phyloP scores from a whole-genome alignment of 1,140 invertebrate genomes.

The Anoplolepis gracilipes region DNA sequence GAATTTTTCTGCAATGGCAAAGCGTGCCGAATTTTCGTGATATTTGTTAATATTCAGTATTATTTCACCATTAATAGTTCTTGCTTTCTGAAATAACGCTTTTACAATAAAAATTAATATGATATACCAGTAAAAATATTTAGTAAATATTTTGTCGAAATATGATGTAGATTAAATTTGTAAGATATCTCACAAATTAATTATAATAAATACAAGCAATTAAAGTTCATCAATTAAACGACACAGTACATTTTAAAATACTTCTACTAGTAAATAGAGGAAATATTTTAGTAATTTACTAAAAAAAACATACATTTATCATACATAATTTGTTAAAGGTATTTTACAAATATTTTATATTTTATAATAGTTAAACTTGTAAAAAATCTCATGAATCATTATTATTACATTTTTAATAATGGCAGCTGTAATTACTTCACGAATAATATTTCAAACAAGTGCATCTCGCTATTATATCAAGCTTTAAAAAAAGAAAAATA shows the following conservation, averaged over 20 bases:
- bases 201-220: not conserved
- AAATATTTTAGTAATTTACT: slow-evolving; percentile 3
- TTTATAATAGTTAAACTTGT: not conserved
- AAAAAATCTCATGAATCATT: slow-evolving; percentile 14
- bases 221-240: not conserved
- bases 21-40: slow-evolving; percentile 8
- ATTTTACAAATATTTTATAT: not conserved
- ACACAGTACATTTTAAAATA: not conserved
- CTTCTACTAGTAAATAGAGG: not conserved
- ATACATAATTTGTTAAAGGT: slow-evolving; percentile 30
- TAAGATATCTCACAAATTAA: not conserved
- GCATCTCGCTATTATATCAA: not conserved
- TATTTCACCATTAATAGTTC: not conserved
- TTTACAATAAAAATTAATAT: slow-evolving; percentile 28
- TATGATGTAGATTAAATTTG: not conserved
- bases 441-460: slow-evolving; percentile 16
- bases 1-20: not conserved
- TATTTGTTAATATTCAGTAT: slow-evolving; percentile 32
- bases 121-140: not conserved
- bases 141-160: not conserved
- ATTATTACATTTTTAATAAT: slow-evolving; percentile 11
- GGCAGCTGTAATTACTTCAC: not conserved
- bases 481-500: not conserved
- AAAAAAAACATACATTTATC: not conserved
- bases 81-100: slow-evolving; percentile 35